Evolutionary conservation across 2,797 vertebrate genomes (phyloP).

Genomic region (Pagetopsis macropterus): DNA sequence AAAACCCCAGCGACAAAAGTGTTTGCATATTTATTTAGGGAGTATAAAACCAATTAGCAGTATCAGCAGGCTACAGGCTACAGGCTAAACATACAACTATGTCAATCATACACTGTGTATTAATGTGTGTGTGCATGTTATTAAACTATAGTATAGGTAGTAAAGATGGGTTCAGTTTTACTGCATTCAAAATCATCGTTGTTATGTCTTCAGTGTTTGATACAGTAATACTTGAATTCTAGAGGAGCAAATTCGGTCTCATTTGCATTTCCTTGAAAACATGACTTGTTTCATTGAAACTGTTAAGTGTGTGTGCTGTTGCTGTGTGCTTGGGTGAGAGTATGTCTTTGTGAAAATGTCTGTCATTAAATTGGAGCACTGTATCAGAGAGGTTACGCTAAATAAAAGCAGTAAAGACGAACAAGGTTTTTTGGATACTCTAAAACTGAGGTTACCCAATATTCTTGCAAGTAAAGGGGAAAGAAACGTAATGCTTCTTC

Average conservation of each 20-base stretch:
- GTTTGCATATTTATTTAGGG: background rate
- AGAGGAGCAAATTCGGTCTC: slow-evolving; percentile 29
- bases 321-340: background rate
- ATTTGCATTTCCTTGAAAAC: slow-evolving; percentile 11
- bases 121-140: background rate
- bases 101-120: background rate
- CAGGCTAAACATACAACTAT: background rate
- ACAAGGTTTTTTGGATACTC: slow-evolving; percentile 31
- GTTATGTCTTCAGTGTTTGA: background rate
- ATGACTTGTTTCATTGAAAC: slow-evolving; percentile 23
- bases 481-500: slow-evolving; percentile 20
- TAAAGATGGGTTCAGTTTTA: background rate
- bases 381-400: slow-evolving; percentile 30
- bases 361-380: slow-evolving; percentile 48
- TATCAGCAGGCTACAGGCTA: background rate
- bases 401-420: slow-evolving; percentile 21
- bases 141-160: background rate
- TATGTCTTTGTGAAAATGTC: slow-evolving; percentile 24
- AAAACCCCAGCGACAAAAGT: background rate
- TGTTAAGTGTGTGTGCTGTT: slow-evolving; percentile 11
- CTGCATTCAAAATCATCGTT: background rate
- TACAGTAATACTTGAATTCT: background rate
- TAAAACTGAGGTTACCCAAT: background rate
- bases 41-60: slow-evolving; percentile 11
- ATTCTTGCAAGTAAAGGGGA: slow-evolving; percentile 13